phyloP scores from a whole-genome alignment of 1,140 invertebrate genomes.

The Galendromus occidentalis region DNA sequence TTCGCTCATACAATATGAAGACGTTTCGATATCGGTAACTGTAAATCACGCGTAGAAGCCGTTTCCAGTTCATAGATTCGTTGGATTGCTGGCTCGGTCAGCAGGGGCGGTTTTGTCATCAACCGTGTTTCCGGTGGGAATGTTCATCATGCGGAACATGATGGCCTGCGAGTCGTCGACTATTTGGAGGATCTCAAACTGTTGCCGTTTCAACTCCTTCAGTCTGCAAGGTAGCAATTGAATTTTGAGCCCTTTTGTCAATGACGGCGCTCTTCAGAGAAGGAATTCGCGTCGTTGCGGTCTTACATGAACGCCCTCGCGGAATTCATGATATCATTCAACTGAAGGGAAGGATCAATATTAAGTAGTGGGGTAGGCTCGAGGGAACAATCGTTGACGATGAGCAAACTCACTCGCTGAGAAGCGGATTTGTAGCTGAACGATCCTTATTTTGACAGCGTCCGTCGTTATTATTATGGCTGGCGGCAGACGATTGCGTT shows the following conservation, averaged over 20 bases:
- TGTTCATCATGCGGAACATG: constrained; percentile 5
- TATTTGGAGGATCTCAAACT: background rate
- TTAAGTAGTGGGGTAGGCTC: background rate
- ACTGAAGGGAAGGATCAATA: background rate
- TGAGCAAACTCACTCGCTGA: background rate
- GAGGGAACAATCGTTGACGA: background rate
- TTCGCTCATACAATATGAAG: too few relatives aligned
- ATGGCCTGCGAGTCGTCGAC: constrained; percentile 4
- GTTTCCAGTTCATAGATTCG: too few relatives aligned
- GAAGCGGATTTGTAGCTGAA: background rate
- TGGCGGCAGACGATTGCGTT: background rate
- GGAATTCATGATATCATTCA: too few relatives aligned
- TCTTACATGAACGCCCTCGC: too few relatives aligned
- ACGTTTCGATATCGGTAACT: too few relatives aligned
- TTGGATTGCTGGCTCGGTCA: too few relatives aligned
- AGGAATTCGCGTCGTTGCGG: too few relatives aligned
- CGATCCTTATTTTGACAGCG: background rate
- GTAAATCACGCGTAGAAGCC: too few relatives aligned
- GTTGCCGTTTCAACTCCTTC: constrained; percentile 1
- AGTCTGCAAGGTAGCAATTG: background rate
- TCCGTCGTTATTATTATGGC: background rate
- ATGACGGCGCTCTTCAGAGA: background rate
- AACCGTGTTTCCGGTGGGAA: background rate
- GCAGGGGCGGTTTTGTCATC: too few relatives aligned
- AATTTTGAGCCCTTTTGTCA: background rate